phyloP scores from a whole-genome alignment of 2,797 vertebrate genomes.

The Melanotaenia maccullochi region DNA sequence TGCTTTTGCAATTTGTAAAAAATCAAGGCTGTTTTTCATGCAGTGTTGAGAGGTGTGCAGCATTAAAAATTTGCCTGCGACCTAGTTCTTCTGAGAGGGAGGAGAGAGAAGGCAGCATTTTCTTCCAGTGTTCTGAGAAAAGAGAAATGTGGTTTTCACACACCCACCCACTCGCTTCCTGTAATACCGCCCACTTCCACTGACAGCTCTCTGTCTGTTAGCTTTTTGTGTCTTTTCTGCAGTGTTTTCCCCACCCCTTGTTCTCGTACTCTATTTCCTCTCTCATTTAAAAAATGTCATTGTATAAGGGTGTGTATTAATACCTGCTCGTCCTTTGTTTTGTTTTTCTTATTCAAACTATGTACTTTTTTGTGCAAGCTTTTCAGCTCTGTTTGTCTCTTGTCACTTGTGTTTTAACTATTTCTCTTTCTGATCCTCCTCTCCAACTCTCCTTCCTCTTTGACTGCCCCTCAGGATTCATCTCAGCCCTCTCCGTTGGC shows the following conservation, averaged over 20 bases:
- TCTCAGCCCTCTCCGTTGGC: conserved; percentile 97
- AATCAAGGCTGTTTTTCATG: conserved; percentile 35
- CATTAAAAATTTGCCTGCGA: conserved; percentile 71
- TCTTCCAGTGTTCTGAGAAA: conserved; percentile 78
- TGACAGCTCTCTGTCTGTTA: conserved; percentile 75
- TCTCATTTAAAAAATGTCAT: conserved; percentile 25
- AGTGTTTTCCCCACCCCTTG: conserved; percentile 39
- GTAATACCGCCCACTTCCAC: conserved; percentile 88
- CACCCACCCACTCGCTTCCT: conserved; percentile 82
- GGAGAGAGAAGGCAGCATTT: conserved; percentile 74
- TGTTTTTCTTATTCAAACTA: conserved; percentile 12
- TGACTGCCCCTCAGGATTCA: conserved; percentile 83
- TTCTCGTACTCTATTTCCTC: conserved; percentile 33
- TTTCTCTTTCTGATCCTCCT: conserved; percentile 23
- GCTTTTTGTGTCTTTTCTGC: conserved; percentile 60
- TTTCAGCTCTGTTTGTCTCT: conserved; percentile 26
- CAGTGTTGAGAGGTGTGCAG: conserved; percentile 53
- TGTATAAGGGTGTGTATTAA: conserved; percentile 19
- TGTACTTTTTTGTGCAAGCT: conserved; percentile 35
- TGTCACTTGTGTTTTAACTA: conserved; percentile 26
- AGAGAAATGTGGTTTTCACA: conserved; percentile 84
- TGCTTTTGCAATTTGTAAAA: conserved; percentile 12
- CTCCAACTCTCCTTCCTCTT: conserved; percentile 15
- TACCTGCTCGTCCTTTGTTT: conserved; percentile 16
- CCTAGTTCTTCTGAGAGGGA: conserved; percentile 76